Evolutionary conservation across 2,113 vertebrate genomes (phyloP), one percentile per base, ranked within the genome.

Genomic region (Microcebus murinus): DNA sequence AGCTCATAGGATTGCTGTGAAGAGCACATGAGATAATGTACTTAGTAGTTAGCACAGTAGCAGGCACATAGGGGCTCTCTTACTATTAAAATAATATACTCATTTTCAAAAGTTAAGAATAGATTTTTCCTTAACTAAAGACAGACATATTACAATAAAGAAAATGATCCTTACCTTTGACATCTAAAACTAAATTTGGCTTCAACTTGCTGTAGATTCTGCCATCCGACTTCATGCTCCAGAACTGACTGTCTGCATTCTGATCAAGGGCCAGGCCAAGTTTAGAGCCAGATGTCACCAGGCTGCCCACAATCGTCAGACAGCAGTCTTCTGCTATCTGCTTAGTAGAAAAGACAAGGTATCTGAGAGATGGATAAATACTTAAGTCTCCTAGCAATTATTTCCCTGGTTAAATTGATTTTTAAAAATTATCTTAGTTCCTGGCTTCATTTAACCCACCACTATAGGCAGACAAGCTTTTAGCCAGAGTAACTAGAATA

Each of bases 271-370:
- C 99, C 31, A 99, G 97, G n/a, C 98, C 99, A 0, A 99, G 98
- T 55, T 99, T 99, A 61, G 99, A 98, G 87, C 99, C 99, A 0
- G 99, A 98, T 96, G 99, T 99, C 77, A 99, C 96, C 29, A 99
- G 96, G 45, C 98, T 99, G 57, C 99, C 99, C 39, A 99, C 97
- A 8, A 99, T 99, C 23, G 99, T 99, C 98, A 99, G 98, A 97
- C 98, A 98, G 97, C 99, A 99, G 92, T 99, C 99, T 90, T 99
- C 99, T 5, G 99, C 97, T 98, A 99, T 96, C 99, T 99, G 98
- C 61, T 92, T 12, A 18, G 96, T 42, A 50, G 59, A 15, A 91
- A 17, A 79, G 42, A 65, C 23, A 68, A 65, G 18, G 6, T 0
- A 3, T 55, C 71, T 94, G 17, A 97, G 70, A 29, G 3, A 11